These are phyloP conservation scores for Streblospio benedicti DNA, from an alignment of 1,140 invertebrate species.

Conservation along the genomic window DNA sequence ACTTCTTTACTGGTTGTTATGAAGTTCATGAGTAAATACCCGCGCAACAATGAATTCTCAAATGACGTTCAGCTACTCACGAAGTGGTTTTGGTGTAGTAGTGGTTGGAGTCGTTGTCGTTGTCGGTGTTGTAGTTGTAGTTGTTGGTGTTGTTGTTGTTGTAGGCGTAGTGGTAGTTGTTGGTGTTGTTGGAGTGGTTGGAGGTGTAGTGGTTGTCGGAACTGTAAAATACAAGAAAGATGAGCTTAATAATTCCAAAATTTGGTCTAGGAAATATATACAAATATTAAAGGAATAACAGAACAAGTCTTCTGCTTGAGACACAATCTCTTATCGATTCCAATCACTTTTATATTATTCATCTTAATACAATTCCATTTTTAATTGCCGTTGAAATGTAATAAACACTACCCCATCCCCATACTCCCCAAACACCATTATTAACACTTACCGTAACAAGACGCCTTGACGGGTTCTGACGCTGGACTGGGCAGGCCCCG, in stretches of 20 bases:
- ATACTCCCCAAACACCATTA: neutral
- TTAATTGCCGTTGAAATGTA: neutral
- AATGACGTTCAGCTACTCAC: neutral
- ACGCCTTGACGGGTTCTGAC: neutral
- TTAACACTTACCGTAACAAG: neutral
- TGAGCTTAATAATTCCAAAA: neutral
- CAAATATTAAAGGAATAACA: neutral
- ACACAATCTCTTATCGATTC: neutral
- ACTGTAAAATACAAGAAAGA: neutral
- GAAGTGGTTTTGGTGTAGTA: constrained; percentile 2
- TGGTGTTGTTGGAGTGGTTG: neutral
- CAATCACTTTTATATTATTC: neutral
- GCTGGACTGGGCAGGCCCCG: neutral
- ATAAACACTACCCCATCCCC: neutral
- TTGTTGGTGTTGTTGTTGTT: neutral
- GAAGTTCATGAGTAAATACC: neutral
- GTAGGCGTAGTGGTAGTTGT: neutral
- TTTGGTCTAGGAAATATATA: neutral
- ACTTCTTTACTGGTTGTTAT: neutral
- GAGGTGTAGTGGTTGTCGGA: neutral
- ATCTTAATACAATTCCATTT: neutral
- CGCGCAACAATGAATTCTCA: neutral
- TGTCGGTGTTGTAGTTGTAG: neutral
- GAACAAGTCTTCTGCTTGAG: neutral
- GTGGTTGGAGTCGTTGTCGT: constrained; percentile 2